Evolutionary conservation across 1,140 invertebrate species (phyloP).

Genomic region (Euglossa dilemma): DNA sequence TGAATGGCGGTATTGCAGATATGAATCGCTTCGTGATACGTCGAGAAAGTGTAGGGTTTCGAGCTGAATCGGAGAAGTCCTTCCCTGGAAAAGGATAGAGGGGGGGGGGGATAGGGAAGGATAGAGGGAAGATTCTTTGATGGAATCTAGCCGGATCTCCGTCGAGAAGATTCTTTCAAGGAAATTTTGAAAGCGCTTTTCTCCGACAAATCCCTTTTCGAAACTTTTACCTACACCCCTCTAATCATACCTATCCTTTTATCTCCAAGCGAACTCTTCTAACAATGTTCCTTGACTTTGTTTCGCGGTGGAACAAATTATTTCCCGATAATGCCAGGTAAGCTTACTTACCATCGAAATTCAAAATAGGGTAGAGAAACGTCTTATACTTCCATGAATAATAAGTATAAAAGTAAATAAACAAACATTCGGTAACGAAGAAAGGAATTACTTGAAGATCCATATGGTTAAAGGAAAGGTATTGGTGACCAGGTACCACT

Average conservation of each 20-base stretch:
- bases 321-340: too few relatives aligned
- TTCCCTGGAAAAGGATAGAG: slow-evolving; percentile 82
- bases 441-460: slow-evolving; percentile 88
- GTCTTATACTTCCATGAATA: too few relatives aligned
- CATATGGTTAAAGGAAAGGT: slow-evolving; percentile 91
- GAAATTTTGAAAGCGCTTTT: slow-evolving; percentile 4
- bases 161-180: slow-evolving; percentile 7
- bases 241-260: background rate
- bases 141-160: slow-evolving; percentile 25
- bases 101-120: slow-evolving; percentile 3
- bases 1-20: slow-evolving; percentile 96
- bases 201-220: background rate
- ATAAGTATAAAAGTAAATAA: too few relatives aligned
- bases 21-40: slow-evolving; percentile 94
- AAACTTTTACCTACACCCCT: background rate
- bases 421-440: too few relatives aligned
- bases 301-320: too few relatives aligned
- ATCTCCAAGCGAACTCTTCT: background rate
- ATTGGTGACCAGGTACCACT: slow-evolving; percentile 94
- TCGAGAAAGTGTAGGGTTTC: slow-evolving; percentile 91
- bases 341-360: too few relatives aligned
- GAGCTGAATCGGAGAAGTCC: slow-evolving; percentile 95
- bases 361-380: too few relatives aligned
- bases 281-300: too few relatives aligned
- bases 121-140: slow-evolving; percentile 37